Evolutionary conservation across 1,140 invertebrate species (phyloP).

Genomic region (Aleiodes sp.): DNA sequence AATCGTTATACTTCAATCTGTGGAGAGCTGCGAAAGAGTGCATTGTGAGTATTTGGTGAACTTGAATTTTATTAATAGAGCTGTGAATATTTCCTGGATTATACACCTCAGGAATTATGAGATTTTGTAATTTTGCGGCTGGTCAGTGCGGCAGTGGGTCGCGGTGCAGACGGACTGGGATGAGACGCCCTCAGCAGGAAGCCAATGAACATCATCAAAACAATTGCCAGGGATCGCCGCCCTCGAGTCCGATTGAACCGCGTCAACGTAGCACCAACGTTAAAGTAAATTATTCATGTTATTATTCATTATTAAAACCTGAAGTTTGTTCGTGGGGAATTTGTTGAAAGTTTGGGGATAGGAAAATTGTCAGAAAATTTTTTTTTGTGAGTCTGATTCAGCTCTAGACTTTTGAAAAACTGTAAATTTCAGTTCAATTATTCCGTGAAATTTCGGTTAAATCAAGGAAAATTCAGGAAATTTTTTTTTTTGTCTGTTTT

Average conservation of each 20-base stretch:
- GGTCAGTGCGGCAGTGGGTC: slow-evolving; percentile 64
- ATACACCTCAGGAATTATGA: slow-evolving; percentile 27
- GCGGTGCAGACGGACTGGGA: slow-evolving; percentile 65
- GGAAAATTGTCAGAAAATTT: too few species aligned
- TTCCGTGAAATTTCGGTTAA: too few species aligned
- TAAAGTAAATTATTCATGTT: slow-evolving; percentile 10
- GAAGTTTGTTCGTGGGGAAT: not conserved
- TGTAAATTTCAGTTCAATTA: too few species aligned
- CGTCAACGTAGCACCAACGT: slow-evolving; percentile 52
- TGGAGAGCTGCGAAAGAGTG: slow-evolving; percentile 69
- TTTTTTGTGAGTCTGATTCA: too few species aligned
- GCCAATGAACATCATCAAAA: slow-evolving; percentile 50
- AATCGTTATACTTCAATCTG: slow-evolving; percentile 64
- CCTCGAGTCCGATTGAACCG: slow-evolving; percentile 52
- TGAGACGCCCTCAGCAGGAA: slow-evolving; percentile 65
- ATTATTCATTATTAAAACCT: not conserved
- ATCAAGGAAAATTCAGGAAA: too few species aligned
- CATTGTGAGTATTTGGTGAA: slow-evolving; percentile 62
- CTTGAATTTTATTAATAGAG: not conserved
- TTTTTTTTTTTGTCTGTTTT: too few species aligned
- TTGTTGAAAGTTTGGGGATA: not conserved
- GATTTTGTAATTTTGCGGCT: slow-evolving; percentile 26
- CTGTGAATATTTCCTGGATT: not conserved
- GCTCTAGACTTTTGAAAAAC: too few species aligned
- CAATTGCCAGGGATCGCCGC: slow-evolving; percentile 40